Conservation (phyloP, 2,113 vertebrate genomes). For the Hucho hucho region DNA sequence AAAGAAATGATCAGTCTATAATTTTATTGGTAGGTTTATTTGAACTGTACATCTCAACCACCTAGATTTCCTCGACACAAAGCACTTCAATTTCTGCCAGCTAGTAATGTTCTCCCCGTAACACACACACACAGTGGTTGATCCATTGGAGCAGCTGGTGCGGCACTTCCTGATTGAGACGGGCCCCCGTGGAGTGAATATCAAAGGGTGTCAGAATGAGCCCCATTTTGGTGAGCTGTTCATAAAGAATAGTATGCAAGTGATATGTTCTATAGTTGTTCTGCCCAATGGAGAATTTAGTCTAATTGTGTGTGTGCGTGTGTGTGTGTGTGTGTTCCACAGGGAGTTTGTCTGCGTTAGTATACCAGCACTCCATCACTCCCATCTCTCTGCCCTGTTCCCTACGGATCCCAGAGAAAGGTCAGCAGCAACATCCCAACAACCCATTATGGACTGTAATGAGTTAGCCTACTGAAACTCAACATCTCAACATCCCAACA, state of each 20-base stretch:
- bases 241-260: not conserved
- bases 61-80: constrained; percentile 1
- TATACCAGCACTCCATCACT: constrained; percentile 89
- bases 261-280: too few species aligned
- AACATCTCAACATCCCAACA: too few species aligned
- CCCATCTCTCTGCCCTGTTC: constrained; percentile 87
- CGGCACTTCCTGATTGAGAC: constrained; percentile 92
- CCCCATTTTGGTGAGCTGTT: constrained; percentile 83
- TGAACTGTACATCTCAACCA: constrained; percentile 5
- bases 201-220: constrained; percentile 90
- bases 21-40: too few species aligned
- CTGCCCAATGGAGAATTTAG: too few species aligned
- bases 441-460: too few species aligned
- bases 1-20: too few species aligned
- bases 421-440: constrained; percentile 52
- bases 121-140: constrained; percentile 56
- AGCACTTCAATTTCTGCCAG: not conserved
- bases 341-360: constrained; percentile 90
- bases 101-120: not conserved
- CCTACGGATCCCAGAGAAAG: constrained; percentile 83
- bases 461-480: too few species aligned
- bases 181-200: constrained; percentile 87
- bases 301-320: too few species aligned
- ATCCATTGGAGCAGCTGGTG: constrained; percentile 87
- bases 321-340: constrained; percentile 18